These are phyloP conservation scores for Epinotia nisella DNA, from an alignment of 2,888 invertebrate genomes.

Conservation along the genomic window DNA sequence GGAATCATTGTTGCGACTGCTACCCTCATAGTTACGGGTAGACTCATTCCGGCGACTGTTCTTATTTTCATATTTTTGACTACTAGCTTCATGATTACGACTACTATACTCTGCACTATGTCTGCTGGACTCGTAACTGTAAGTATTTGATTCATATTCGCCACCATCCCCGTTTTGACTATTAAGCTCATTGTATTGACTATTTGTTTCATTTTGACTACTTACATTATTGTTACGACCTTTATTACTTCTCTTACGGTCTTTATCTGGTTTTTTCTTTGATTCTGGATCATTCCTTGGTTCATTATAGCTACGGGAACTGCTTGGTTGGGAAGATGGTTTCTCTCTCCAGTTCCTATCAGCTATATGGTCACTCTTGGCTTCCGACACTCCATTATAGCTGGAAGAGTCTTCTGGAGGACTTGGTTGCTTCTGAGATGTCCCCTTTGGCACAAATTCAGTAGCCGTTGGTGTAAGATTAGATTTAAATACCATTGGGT, in stretches of 20 bases:
- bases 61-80: conserved; percentile 29
- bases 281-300: conserved; percentile 55
- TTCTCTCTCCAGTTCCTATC: conserved; percentile 39
- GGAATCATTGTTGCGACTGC: conserved; percentile 52
- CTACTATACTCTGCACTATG: conserved; percentile 31
- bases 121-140: conserved; percentile 24
- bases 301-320: conserved; percentile 49
- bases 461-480: conserved; percentile 84
- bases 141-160: conserved; percentile 37
- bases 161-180: conserved; percentile 29
- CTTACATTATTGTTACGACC: conserved; percentile 31
- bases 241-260: conserved; percentile 35
- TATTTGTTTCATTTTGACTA: conserved; percentile 35
- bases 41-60: conserved; percentile 1
- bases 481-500: conserved; percentile 74
- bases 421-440: conserved; percentile 54
- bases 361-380: conserved; percentile 45
- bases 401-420: conserved; percentile 56
- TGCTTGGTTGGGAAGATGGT: conserved; percentile 30
- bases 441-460: conserved; percentile 84
- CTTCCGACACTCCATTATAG: conserved; percentile 51
- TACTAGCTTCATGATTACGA: conserved; percentile 38
- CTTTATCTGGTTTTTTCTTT: conserved; percentile 60
- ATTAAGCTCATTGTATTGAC: conserved; percentile 29
- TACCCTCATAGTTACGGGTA: conserved; percentile 39